phyloP scores from a whole-genome alignment of 1,140 invertebrate species.

The Coboldia fuscipes region DNA sequence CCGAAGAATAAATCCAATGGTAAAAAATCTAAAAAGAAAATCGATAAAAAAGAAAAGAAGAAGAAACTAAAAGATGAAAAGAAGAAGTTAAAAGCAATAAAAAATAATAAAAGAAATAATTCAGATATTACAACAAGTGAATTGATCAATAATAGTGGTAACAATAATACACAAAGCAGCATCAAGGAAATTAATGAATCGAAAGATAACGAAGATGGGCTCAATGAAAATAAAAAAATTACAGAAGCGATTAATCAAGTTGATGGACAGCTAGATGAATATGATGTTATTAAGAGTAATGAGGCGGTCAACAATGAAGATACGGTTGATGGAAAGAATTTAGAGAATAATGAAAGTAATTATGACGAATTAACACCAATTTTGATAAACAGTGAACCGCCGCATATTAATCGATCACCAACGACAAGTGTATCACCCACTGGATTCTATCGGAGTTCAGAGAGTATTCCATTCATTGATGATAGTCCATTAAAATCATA shows the following conservation, averaged over 20 bases:
- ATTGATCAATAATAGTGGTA: too few species aligned
- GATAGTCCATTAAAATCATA: too few species aligned
- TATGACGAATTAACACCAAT: neutral
- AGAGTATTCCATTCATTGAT: constrained; percentile 2
- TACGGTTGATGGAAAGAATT: neutral
- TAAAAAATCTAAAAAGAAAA: neutral
- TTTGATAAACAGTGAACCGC: neutral
- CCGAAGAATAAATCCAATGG: neutral
- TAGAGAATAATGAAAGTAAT: neutral
- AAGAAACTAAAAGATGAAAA: neutral
- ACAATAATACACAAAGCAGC: too few species aligned
- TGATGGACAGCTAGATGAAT: neutral
- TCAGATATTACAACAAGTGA: too few species aligned
- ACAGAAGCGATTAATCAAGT: too few species aligned
- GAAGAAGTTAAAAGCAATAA: neutral
- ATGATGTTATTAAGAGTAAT: neutral
- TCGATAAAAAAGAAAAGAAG: neutral
- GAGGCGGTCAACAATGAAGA: neutral
- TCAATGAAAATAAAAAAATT: too few species aligned
- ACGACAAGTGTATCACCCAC: too few species aligned
- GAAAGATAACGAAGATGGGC: too few species aligned
- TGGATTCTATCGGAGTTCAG: neutral
- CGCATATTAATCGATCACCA: too few species aligned
- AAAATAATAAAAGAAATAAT: too few species aligned
- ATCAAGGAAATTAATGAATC: too few species aligned